Base-by-base conservation (phyloP, 2,113 vertebrate species). In the Casuarius casuarius region DNA sequence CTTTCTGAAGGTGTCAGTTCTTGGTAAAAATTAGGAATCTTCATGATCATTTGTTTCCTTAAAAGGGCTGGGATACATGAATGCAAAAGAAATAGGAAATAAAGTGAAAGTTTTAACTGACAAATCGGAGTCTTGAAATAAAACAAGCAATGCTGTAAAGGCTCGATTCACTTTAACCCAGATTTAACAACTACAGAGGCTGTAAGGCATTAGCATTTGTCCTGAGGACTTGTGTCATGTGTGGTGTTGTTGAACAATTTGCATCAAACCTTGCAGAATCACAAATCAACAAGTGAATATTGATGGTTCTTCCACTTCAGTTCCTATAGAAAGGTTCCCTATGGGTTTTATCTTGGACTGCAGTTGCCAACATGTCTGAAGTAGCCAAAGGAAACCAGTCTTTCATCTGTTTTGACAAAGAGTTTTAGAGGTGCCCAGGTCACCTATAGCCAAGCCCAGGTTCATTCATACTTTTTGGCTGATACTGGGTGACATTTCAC, bases 51-150 rank as follows among this genome's bases (percentile, higher is more conserved):
- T 82, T 63, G 2, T 72, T 56, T 62, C 26, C 31, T 31, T 29
- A 63, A 75, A 87, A 49, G 25, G 8, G 3, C 12, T 28, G 31
- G 25, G 25, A 29, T 75, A 8, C 9, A 38, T 0, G 0, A 42
- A 38, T 35, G 26, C 14, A 31, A 63, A 62, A 33, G 15, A 46
- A 72, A 89, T 46, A 13, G 42, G 29, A 82, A 84, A 66, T 48
- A 56, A 89, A 70, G n/a, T 26, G 26, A 26, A 66, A 70, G 5
- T 1, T 87, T 38, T 76, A 38, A 35, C 66, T 2, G 6, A 28
- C 13, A 42, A 66, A 86, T 67, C 18, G 52, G 76, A 61, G 46
- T 59, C 31, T 31, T 84, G 61, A 77, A 92, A 52, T 20, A 59
- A 84, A 91, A 71, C 18, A n/a, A 83, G 4, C 2, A 0, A 46